Evolutionary conservation across 2,113 vertebrate species (phyloP).

Genomic region (Zapus hudsonius): DNA sequence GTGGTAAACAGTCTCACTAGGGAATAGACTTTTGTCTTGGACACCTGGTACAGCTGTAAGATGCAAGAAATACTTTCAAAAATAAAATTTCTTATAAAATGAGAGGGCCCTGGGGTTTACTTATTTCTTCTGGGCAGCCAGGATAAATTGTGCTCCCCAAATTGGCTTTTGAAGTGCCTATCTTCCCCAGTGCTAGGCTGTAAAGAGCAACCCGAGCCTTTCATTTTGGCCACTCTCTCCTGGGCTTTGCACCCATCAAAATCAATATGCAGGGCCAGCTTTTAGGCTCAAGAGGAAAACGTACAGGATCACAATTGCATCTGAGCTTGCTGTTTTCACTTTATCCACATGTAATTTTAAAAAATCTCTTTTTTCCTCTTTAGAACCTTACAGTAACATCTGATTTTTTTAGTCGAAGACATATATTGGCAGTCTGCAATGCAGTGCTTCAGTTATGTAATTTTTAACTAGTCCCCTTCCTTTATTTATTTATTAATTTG

Average conservation of each 20-base stretch:
- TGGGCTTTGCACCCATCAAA: not conserved
- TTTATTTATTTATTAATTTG: not conserved
- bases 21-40: not conserved
- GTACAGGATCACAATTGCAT: not conserved
- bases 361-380: not conserved
- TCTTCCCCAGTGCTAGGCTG: not conserved
- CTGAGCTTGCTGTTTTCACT: not conserved
- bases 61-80: slow-evolving; percentile 8
- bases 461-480: not conserved
- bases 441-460: not conserved
- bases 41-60: not conserved
- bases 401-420: not conserved
- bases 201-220: not conserved
- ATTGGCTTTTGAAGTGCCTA: not conserved
- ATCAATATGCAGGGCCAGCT: not conserved
- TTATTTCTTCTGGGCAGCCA: not conserved
- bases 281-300: not conserved
- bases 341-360: not conserved
- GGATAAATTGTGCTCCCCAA: not conserved
- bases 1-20: not conserved
- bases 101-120: not conserved
- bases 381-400: not conserved
- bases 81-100: slow-evolving; percentile 11
- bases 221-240: not conserved
- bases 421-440: not conserved